phyloP scores from a whole-genome alignment of 2,888 invertebrate species.

The Ethmia dodecea region DNA sequence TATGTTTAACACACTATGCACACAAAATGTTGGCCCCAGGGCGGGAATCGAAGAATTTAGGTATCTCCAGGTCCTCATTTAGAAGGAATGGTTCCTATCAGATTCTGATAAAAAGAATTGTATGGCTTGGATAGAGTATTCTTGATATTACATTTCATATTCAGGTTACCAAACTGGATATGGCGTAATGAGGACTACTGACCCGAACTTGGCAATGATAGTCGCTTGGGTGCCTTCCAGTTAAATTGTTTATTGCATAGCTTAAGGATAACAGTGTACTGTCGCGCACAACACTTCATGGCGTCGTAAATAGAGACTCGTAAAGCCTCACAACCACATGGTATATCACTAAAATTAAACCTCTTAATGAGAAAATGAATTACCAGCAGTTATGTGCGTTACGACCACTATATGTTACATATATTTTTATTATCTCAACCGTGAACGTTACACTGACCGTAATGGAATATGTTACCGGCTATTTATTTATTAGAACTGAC shows the following conservation, averaged over 20 bases:
- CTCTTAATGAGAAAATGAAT: slow-evolving; percentile 59
- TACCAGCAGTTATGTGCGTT: slow-evolving; percentile 45
- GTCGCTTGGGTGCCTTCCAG: slow-evolving; percentile 35
- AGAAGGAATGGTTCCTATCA: too few species aligned
- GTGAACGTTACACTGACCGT: slow-evolving; percentile 29
- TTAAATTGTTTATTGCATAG: slow-evolving; percentile 36
- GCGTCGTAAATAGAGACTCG: slow-evolving; percentile 35
- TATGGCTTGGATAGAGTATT: too few species aligned
- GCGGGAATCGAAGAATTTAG: too few species aligned
- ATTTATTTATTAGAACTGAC: slow-evolving; percentile 55
- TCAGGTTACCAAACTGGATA: slow-evolving; percentile 6
- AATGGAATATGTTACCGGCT: slow-evolving; percentile 31
- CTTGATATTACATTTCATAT: too few species aligned
- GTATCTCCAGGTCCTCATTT: too few species aligned
- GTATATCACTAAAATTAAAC: slow-evolving; percentile 55
- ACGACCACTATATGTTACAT: slow-evolving; percentile 43
- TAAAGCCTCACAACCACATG: slow-evolving; percentile 17
- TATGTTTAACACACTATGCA: too few species aligned
- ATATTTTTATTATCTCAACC: slow-evolving; percentile 46
- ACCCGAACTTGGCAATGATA: slow-evolving; percentile 29
- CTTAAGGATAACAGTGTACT: slow-evolving; percentile 25
- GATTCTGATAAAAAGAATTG: too few species aligned
- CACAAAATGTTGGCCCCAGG: too few species aligned
- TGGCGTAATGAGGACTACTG: slow-evolving; percentile 25
- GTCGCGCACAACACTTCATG: slow-evolving; percentile 45